Conservation (phyloP, 2,888 invertebrate genomes). For the Dicyrtomina minuta region DNA sequence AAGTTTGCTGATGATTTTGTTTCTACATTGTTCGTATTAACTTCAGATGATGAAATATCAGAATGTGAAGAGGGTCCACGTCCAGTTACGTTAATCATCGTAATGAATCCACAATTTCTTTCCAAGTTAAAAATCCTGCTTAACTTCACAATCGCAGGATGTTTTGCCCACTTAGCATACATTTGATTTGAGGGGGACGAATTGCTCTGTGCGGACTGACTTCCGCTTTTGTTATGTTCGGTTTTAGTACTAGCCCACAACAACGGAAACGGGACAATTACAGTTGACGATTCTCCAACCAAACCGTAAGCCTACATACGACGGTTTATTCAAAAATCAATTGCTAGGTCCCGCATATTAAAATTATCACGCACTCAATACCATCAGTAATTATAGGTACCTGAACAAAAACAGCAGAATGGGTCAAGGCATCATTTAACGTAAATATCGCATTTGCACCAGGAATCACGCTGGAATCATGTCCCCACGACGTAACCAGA, state of each 20-base stretch:
- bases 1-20: neutral
- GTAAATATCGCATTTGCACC: conserved; percentile 74
- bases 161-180: conserved; percentile 63
- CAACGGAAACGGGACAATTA: conserved; percentile 75
- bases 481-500: conserved; percentile 79
- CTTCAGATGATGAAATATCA: conserved; percentile 55
- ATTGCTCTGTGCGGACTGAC: conserved; percentile 20
- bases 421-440: conserved; percentile 80
- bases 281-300: conserved; percentile 63
- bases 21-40: neutral
- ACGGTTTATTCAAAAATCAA: conserved; percentile 3
- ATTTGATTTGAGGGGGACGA: conserved; percentile 49
- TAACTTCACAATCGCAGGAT: conserved; percentile 72
- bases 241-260: conserved; percentile 41
- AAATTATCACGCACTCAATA: conserved; percentile 53
- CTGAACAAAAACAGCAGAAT: conserved; percentile 82
- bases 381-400: too few relatives aligned
- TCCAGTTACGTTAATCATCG: conserved; percentile 66
- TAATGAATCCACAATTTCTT: conserved; percentile 82
- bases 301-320: conserved; percentile 73
- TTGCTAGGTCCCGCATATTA: conserved; percentile 57
- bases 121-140: conserved; percentile 68
- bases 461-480: conserved; percentile 75
- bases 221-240: conserved; percentile 32
- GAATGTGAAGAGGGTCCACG: conserved; percentile 59